Evolutionary conservation across 2,888 invertebrate species (phyloP).

Genomic region (Sminthurinus aureus): DNA sequence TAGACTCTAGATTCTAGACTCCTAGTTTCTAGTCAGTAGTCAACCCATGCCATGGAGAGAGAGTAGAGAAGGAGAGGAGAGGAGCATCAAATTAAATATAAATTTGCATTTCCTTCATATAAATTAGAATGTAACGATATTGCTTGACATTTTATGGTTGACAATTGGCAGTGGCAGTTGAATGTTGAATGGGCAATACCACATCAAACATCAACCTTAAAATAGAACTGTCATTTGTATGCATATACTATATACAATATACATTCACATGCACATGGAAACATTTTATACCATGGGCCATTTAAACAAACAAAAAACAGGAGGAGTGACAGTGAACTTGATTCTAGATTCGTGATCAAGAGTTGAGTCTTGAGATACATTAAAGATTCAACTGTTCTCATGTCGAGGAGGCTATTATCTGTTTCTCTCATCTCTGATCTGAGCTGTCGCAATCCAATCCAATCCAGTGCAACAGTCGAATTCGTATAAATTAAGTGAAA

Average conservation of each 20-base stretch:
- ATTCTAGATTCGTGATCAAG: neutral
- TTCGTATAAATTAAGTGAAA: too few species aligned
- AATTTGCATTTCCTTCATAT: slow-evolving; percentile 19
- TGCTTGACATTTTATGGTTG: slow-evolving; percentile 8
- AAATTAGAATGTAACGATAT: slow-evolving; percentile 19
- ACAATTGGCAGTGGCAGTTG: slow-evolving; percentile 13
- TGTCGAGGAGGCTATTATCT: too few species aligned
- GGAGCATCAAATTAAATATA: neutral
- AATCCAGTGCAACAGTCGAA: too few species aligned
- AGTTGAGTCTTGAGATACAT: too few species aligned
- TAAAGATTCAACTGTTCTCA: too few species aligned
- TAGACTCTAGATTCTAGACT: too few species aligned
- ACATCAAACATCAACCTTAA: neutral
- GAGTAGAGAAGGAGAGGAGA: neutral
- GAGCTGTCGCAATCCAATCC: too few species aligned
- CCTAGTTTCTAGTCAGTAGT: too few species aligned
- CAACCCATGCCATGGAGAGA: too few species aligned
- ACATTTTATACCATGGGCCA: neutral
- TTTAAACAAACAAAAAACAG: neutral
- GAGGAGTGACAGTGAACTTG: neutral
- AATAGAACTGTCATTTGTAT: neutral
- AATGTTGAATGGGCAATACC: slow-evolving; percentile 2
- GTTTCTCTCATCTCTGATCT: too few species aligned
- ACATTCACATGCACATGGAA: too few species aligned
- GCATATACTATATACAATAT: too few species aligned